Evolutionary conservation across 2,113 vertebrate species (phyloP), one percentile per base, ranked within the genome.

Genomic region (Patagioenas fasciata): DNA sequence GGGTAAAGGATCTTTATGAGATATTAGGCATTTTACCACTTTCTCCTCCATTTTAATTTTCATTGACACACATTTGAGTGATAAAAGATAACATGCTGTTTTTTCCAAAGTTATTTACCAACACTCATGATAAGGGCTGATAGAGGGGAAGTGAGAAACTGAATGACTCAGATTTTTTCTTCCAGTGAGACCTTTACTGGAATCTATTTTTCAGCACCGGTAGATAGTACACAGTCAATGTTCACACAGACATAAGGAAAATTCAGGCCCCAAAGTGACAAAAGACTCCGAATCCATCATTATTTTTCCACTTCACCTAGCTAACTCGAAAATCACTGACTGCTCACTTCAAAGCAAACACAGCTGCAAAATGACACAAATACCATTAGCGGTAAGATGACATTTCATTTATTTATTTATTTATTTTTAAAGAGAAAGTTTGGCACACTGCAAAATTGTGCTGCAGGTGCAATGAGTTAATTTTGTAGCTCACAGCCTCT

Each of bases 301-400:
- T 97, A 93, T 98, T 97, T 98, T 98, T 96, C 97, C 94, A 95
- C 92, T 97, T 94, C 91, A 95, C 95, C 96, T 93, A 86, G 38
- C 92, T 97, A 94, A 96, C 89, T 84, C 2, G 8, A 82, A 93
- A 95, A 97, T 94, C 85, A 93, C 80, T 48, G 91, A 85, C 80
- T 96, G 95, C 65, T 71, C 81, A 32, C 75, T 91, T 88, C 96
- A 97, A 77, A 91, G 94, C n/a, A 73, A 93, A 93, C 91, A 69
- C 96, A 97, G 95, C 97, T 96, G 96, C 96, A 93, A 88, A 95
- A 81, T 94, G 93, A 95, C 13, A 21, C 62, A 78, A 92, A 71
- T 73, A 65, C 93, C 70, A 53, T 72, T 88, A 70, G 36, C 1
- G 1, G 85, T 82, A 95, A 85, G 44, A 96, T 85, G 83, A 81